Evolutionary conservation across 2,888 invertebrate genomes (phyloP), one percentile per base, ranked within the genome.

Genomic region (Archips xylosteana): DNA sequence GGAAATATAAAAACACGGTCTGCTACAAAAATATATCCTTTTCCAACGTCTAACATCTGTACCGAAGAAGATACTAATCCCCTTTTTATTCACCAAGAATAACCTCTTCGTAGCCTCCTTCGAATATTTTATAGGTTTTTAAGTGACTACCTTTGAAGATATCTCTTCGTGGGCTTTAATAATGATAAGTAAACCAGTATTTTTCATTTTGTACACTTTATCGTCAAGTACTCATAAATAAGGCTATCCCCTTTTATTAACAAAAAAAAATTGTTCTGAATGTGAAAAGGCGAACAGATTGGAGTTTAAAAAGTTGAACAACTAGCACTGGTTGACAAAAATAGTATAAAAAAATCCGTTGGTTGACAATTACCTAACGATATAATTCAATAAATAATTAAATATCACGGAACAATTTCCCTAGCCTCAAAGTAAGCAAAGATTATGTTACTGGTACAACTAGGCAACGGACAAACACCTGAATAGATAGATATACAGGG

Each of bases 11-110:
- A 63, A 45, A 63, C 5, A 23, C 62, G 15, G 4, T 10, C 45
- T 32, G 45, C 39, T 12, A 32, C 23, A 63, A 45, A 45, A 23
- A 42, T 63, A 45, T 23, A 65, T 70, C 57, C 60, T 51, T 60
- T 57, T 39, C 59, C 47, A 54, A 54, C 42, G 5, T 15, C 54
- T 34, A 61, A 60, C 42, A 57, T 45, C 90, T 90, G 91, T 82
- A 82, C 81, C 80, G 80, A 79, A 80, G 82, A 81, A 83, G 85
- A 87, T 82, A 83, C 78, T 92, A 91, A 94, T 92, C 91, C 89
- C 84, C 78, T 88, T 91, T 90, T 91, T 88, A 90, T 88, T 82
- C 80, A 78, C 79, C 71, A 75, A 86, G 81, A 78, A 78, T 79
- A 79, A 86, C 90, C 82, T 92, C 90, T 82, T 90, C 91, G 77